phyloP scores from a whole-genome alignment of 2,888 invertebrate genomes.

The Pristionchus arcanus region DNA sequence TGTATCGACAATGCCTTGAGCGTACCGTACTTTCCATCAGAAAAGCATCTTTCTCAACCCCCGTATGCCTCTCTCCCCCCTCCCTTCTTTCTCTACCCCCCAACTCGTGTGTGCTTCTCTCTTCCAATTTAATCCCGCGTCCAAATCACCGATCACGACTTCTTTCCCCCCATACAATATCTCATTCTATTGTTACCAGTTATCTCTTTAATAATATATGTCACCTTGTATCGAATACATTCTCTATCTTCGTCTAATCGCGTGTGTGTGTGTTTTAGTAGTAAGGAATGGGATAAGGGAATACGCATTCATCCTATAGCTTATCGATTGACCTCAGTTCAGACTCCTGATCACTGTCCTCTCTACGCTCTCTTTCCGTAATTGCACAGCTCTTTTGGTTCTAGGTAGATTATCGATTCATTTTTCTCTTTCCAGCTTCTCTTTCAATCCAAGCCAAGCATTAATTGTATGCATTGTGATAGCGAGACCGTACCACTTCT shows the following conservation, averaged over 20 bases:
- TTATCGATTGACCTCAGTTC: conserved; percentile 49
- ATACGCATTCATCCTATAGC: neutral
- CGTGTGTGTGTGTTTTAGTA: conserved; percentile 24
- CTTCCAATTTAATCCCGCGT: neutral
- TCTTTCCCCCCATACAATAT: conserved; percentile 13
- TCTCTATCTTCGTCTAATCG: neutral
- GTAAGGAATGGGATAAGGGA: conserved; percentile 46
- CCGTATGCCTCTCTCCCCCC: neutral
- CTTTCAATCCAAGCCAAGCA: conserved; percentile 44
- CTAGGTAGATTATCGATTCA: conserved; percentile 42
- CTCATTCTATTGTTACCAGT: conserved; percentile 13
- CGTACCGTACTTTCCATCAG: neutral
- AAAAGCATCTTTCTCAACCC: neutral
- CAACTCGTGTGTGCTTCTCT: neutral
- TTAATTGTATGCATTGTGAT: conserved; percentile 51
- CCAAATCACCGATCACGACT: conserved; percentile 1
- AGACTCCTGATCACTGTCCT: conserved; percentile 6
- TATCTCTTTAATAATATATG: neutral
- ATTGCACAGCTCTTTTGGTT: conserved; percentile 28
- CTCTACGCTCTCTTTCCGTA: conserved; percentile 33
- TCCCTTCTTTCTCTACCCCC: neutral
- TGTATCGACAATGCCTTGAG: conserved; percentile 27
- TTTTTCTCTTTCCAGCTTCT: conserved; percentile 42
- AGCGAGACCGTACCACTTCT: conserved; percentile 1
- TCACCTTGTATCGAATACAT: conserved; percentile 37